Base-by-base conservation (phyloP, 2,113 vertebrate genomes). In the Muscicapa adusta region DNA sequence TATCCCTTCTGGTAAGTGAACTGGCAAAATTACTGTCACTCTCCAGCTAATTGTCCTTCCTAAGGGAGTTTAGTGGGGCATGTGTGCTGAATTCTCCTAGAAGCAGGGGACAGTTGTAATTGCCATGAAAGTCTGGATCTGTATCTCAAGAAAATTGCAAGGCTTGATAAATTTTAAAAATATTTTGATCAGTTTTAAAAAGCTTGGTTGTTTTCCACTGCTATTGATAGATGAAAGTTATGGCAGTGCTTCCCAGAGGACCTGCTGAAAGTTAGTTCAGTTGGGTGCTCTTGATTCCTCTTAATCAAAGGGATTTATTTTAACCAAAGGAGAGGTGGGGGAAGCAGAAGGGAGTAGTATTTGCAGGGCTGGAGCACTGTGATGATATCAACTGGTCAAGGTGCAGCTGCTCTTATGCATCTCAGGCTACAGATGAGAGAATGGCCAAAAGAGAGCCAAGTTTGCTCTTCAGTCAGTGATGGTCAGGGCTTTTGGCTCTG, bases 1-100 rank as follows among this genome's bases (percentile, higher is more conserved):
- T 86, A 77, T 91, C 57, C 47, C 56, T 82, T 63, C 65, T 93
- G 79, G 57, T 91, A 96, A 96, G 92, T 48, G 79, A 88, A 77
- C 72, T 88, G 73, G 38, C 45, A 93, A 72, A 94, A 91, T 87
- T 95, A 79, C 83, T 76, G 73, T 70, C 80, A 78, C 54, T 79
- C 70, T 78, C 24, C 80, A 82, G 76, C 70, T 93, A 84, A 95
- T 86, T 95, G 82, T 87, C 48, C 84, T 71, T 78, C 89, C 85
- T 72, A 56, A 57, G 0, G 0, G 62, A 65, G 66, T 65, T 94
- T 84, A 95, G 91, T 89, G 89, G 87, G 48, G 53, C 86, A 83
- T 2, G 13, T 73, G 29, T 61, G 36, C 75, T 70, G 83, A 56
- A 75, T 91, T 92, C 79, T 82, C 45, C 18, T 54, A 7, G 79